Percentiles rank a stretch among this genome's conserved stretches.
These are phyloP conservation scores for Benthosema pterotum DNA, from an alignment of 2,797 vertebrate genomes.

Conservation along the genomic window DNA sequence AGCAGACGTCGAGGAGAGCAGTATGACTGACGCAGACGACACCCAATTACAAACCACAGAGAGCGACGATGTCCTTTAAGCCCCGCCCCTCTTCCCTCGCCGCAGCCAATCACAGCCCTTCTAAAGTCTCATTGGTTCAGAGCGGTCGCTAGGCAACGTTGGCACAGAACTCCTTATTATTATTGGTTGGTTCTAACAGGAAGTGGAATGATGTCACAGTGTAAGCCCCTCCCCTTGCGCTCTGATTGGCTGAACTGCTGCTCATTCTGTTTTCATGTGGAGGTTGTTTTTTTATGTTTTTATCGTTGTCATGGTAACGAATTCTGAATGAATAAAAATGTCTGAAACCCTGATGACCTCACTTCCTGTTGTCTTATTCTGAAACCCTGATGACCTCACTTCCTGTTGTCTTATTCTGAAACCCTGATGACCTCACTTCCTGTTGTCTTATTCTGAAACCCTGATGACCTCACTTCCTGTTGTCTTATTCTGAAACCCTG, in stretches of 20 bases:
- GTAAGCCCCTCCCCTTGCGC: background rate
- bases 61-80: conserved; percentile 93
- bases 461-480: no score
- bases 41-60: conserved; percentile 96
- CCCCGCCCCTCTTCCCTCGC: conserved; percentile 30
- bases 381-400: no score
- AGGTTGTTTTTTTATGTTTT: conserved; percentile 63
- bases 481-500: no score
- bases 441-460: no score
- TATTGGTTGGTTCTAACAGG: background rate
- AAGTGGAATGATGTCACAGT: background rate
- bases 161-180: background rate
- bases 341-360: conserved; percentile 47
- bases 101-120: conserved; percentile 30
- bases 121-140: conserved; percentile 14
- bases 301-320: conserved; percentile 63
- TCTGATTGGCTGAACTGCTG: background rate
- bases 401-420: background rate
- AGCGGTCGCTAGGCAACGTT: no score
- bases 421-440: no score
- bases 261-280: conserved; percentile 46
- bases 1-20: conserved; percentile 94
- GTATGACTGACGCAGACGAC: conserved; percentile 97
- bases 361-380: background rate
- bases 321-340: conserved; percentile 61